Base-by-base conservation (phyloP, 2,888 invertebrate genomes). In the Zaprionus lineosus region DNA sequence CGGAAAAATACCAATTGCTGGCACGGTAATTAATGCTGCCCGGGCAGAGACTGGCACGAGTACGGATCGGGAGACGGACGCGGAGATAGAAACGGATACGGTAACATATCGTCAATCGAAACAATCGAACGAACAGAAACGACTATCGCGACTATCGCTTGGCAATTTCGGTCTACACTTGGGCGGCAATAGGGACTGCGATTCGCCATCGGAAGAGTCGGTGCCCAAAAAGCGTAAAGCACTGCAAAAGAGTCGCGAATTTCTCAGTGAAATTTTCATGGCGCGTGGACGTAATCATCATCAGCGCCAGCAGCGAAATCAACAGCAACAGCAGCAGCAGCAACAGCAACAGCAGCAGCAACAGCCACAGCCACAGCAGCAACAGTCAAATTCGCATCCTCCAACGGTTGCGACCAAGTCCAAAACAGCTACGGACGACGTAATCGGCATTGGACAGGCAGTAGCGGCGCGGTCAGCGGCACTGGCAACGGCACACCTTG, bases 251-350 rank as follows among this genome's bases (percentile, higher is more conserved):
- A 86, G 88, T 75, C 86, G 87, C 56, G 87, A 87, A 47, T 84
- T 88, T 68, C 74, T 88, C 37, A 86, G 78, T 76, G 88, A 88
- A 57, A 86, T 89, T 69, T 88, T 88, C 85, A 90, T 90, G 90
- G 90, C 89, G 66, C 89, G 89, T 73, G 89, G 90, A 86, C 89
- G 89, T 82, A 88, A 89, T 81, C 88, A 89, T 81, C 88, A 89
- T 56, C 86, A 88, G 74, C 87, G 88, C 12, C 77, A 76, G 51
- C 85, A 87, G 47, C 84, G 84, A 40, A 75, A 81, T 18, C 71
- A 64, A 5, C 58, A 60, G n/a, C 72, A 72, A 5, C 75, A 84
- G 2, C 70, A 70, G 1, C 65, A 74, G 11, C 72, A 63, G n/a
- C 41, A 44, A 1, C 56, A 74, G 34, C 46, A 40, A 2, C 56